Percentiles rank a stretch among this genome's conserved stretches.
Conservation (phyloP, 2,797 vertebrate species). For the Anguilla anguilla region DNA sequence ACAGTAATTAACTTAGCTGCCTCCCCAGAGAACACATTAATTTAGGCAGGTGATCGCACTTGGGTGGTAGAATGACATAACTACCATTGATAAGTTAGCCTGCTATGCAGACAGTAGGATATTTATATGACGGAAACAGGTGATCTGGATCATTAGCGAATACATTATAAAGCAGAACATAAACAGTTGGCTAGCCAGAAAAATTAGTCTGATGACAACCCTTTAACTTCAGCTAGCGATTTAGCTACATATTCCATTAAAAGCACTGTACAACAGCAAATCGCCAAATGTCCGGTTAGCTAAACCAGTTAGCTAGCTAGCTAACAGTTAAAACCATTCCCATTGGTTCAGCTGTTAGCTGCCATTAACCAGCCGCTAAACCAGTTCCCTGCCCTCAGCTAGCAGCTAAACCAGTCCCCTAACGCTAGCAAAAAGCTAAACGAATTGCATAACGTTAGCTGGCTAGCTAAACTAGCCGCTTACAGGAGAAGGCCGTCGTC, state of each 20-base stretch:
- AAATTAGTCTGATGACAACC: background rate
- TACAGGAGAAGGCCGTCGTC: constrained; percentile 4
- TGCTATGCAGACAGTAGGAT: background rate
- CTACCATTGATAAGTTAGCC: background rate
- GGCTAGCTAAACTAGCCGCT: background rate
- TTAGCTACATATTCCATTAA: background rate
- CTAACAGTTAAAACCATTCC: constrained; percentile 31
- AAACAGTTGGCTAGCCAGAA: background rate
- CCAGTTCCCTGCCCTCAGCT: background rate
- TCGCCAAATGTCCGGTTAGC: constrained; percentile 47
- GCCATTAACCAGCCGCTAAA: constrained; percentile 22
- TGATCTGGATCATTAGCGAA: background rate
- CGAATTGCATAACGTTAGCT: background rate
- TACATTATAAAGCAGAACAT: background rate
- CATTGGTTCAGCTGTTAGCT: constrained; percentile 13
- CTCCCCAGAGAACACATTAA: background rate
- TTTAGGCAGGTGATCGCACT: background rate
- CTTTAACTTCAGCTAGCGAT: background rate
- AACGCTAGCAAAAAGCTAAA: background rate
- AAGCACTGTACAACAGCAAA: constrained; percentile 23
- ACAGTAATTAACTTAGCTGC: background rate
- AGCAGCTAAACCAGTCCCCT: background rate
- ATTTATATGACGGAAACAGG: background rate
- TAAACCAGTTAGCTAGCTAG: constrained; percentile 22
- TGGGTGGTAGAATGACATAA: background rate